Evolutionary conservation across 1,140 invertebrate species (phyloP).

Genomic region (Coelopa frigida): DNA sequence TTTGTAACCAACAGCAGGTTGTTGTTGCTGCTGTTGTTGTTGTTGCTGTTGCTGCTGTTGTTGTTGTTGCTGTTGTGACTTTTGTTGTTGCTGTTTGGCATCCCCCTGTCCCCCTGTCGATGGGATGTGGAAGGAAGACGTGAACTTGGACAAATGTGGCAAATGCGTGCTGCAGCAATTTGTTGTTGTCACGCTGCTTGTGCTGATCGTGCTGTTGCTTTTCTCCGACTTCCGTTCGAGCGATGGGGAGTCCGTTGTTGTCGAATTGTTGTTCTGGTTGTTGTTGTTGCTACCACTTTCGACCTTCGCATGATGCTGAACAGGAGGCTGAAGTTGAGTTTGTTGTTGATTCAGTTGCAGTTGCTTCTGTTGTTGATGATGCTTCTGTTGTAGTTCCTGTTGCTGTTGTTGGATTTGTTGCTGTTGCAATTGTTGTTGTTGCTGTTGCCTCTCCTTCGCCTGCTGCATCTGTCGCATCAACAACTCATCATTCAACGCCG

Average conservation of each 20-base stretch:
- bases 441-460: slow-evolving; percentile 1
- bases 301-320: no score
- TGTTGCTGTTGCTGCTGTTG: slow-evolving; percentile 7
- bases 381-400: slow-evolving; percentile 7
- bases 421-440: slow-evolving; percentile 5
- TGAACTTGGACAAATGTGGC: slow-evolving; percentile 40
- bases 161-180: slow-evolving; percentile 39
- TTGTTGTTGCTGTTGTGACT: slow-evolving; percentile 12
- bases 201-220: slow-evolving; percentile 40
- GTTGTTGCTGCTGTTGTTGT: slow-evolving; percentile 7
- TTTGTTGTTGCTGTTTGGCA: slow-evolving; percentile 12
- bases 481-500: slow-evolving; percentile 14
- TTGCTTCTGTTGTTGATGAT: background rate
- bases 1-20: slow-evolving; percentile 4
- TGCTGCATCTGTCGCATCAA: slow-evolving; percentile 13
- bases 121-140: slow-evolving; percentile 41
- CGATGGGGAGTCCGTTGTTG: slow-evolving; percentile 19
- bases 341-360: no score
- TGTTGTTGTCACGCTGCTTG: slow-evolving; percentile 37
- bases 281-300: slow-evolving; percentile 6
- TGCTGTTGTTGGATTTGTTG: slow-evolving; percentile 6
- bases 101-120: no score
- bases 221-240: slow-evolving; percentile 39
- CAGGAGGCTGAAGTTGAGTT: no score
- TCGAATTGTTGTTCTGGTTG: slow-evolving; percentile 2